phyloP scores from a whole-genome alignment of 2,797 vertebrate genomes.

The Coracias cyanogaster region DNA sequence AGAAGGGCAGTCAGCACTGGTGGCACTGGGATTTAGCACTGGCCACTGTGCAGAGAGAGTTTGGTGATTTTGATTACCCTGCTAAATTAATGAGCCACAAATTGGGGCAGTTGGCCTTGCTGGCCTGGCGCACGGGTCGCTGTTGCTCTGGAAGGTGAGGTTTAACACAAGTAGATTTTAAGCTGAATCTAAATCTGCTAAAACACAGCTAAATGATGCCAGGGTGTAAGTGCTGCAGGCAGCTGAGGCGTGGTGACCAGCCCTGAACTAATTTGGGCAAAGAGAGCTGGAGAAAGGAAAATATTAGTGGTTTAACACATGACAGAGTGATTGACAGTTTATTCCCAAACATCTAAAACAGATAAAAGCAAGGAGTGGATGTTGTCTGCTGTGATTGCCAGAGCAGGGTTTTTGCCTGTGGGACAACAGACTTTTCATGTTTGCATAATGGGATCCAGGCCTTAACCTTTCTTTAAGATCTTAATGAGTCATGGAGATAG shows the following conservation, averaged over 20 bases:
- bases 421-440: not conserved
- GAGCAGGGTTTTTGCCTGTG: not conserved
- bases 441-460: not conserved
- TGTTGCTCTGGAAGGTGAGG: not conserved
- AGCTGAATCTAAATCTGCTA: not conserved
- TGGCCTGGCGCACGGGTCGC: rapidly evolving
- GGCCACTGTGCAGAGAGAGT: not conserved
- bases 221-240: not conserved
- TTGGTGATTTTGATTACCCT: not conserved
- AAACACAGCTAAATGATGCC: not conserved
- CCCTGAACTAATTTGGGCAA: not conserved
- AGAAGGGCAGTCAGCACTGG: rapidly evolving
- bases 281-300: not conserved
- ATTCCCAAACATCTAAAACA: not conserved
- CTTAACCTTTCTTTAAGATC: not conserved
- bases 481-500: not conserved
- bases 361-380: not conserved
- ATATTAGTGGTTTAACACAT: not conserved
- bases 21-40: not conserved
- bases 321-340: not conserved
- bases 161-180: not conserved
- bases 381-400: not conserved
- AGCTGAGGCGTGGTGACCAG: not conserved
- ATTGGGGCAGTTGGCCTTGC: rapidly evolving
- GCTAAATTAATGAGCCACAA: not conserved